phyloP scores from a whole-genome alignment of 1,140 invertebrate species.

The Reticulitermes speratus region DNA sequence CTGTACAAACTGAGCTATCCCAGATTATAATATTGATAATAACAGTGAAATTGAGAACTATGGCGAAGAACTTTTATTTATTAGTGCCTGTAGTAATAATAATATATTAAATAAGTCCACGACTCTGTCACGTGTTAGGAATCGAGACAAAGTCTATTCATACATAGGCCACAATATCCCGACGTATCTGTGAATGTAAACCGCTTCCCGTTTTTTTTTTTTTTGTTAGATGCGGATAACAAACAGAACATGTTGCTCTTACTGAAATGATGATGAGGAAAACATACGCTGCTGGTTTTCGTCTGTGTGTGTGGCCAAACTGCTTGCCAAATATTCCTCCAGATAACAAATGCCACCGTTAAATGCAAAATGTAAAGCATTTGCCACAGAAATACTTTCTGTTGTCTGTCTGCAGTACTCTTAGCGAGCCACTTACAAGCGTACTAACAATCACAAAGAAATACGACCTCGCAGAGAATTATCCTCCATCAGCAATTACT shows the following conservation, averaged over 20 bases:
- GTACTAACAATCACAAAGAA: background rate
- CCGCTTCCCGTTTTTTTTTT: background rate
- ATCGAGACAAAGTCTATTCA: too few relatives aligned
- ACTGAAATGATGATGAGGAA: background rate
- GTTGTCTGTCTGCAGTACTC: background rate
- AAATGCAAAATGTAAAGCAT: background rate
- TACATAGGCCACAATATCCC: too few relatives aligned
- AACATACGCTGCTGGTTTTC: background rate
- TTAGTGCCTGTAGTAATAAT: too few relatives aligned
- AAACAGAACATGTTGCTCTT: background rate
- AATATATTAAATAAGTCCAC: too few relatives aligned
- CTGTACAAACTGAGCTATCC: too few relatives aligned
- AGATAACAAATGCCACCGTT: background rate
- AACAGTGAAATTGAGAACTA: too few relatives aligned
- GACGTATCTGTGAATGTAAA: too few relatives aligned
- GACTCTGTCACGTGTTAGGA: too few relatives aligned
- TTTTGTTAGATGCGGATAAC: background rate
- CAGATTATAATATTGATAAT: too few relatives aligned
- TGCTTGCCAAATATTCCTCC: background rate
- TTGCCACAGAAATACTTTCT: background rate
- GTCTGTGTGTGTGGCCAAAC: background rate
- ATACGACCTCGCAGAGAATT: background rate
- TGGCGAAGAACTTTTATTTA: too few relatives aligned
- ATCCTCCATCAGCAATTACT: background rate
- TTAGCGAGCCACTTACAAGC: background rate